Percentiles rank a stretch among this genome's conserved stretches.
Conservation (phyloP, 2,797 vertebrate genomes). For the Scarus forsteni region DNA sequence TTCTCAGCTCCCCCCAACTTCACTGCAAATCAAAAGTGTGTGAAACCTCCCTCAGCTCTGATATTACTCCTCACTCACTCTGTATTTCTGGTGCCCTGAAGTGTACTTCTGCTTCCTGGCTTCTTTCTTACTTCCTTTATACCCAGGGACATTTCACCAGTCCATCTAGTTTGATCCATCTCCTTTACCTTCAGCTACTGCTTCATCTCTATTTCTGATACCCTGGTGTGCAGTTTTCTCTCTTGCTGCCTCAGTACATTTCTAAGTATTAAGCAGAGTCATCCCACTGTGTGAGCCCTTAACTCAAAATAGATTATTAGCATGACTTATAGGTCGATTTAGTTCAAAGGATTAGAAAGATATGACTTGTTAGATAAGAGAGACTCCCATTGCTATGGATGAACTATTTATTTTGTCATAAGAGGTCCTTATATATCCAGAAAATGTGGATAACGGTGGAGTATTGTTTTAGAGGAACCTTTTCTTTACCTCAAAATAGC, state of each 20-base stretch:
- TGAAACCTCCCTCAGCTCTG: not conserved
- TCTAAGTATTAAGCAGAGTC: constrained; percentile 8
- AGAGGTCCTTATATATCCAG: not conserved
- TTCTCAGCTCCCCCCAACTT: not conserved
- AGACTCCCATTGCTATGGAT: not conserved
- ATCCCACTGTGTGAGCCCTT: constrained; percentile 4
- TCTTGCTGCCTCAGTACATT: constrained; percentile 18
- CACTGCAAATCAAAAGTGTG: not conserved
- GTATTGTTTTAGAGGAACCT: not conserved
- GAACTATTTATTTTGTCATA: not conserved
- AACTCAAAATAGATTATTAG: not conserved
- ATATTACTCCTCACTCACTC: not conserved
- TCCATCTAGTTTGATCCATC: constrained; percentile 14
- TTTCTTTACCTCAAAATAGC: too few relatives aligned
- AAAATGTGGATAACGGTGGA: not conserved
- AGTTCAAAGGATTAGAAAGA: not conserved
- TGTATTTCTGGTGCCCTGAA: constrained; percentile 7
- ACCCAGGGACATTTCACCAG: not conserved
- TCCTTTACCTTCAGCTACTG: constrained; percentile 19
- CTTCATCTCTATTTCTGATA: constrained; percentile 15
- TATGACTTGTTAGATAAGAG: not conserved
- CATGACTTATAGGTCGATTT: not conserved
- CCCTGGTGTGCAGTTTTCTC: constrained; percentile 1
- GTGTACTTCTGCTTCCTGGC: constrained; percentile 1
- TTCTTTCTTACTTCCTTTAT: not conserved